Conservation (phyloP, 2,113 vertebrate genomes). For the Mustela lutreola region DNA sequence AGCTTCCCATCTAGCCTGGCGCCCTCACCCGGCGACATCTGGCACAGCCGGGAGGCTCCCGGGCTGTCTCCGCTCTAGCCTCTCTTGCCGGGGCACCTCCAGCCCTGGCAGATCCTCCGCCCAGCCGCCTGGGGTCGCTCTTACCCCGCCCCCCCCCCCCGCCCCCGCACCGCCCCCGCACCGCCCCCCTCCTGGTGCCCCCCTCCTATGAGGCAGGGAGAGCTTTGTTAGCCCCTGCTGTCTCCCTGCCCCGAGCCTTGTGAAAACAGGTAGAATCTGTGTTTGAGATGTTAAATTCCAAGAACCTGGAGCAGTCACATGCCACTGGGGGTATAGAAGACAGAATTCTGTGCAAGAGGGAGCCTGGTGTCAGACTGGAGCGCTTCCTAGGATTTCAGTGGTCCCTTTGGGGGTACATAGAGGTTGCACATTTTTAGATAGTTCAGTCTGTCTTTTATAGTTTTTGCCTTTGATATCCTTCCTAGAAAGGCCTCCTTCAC, state of each 20-base stretch:
- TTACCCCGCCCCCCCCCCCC: too few species aligned
- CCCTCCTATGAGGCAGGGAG: neutral
- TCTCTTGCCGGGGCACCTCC: neutral
- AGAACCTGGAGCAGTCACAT: neutral
- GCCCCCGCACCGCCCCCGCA: fast-evolving
- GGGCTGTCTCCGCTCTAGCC: neutral
- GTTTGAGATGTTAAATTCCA: neutral
- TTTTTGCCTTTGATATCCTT: neutral
- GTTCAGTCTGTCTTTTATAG: neutral
- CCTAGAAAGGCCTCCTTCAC: neutral
- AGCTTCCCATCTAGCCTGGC: neutral
- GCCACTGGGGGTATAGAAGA: neutral
- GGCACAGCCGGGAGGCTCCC: neutral
- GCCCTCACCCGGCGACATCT: neutral
- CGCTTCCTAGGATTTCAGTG: neutral
- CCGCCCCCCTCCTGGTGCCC: too few species aligned
- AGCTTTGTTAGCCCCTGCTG: neutral
- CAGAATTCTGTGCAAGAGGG: neutral
- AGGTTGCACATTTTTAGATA: neutral
- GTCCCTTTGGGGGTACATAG: neutral
- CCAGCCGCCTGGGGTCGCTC: neutral
- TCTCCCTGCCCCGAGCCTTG: neutral
- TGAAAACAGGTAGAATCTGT: neutral
- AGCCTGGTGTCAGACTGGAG: neutral
- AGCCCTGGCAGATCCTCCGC: neutral